A percentile compares a stretch with the other conserved stretches of the same genome.
phyloP scores from a whole-genome alignment of 92 coral and sea anemone species.

The Parazoanthus darwini region DNA sequence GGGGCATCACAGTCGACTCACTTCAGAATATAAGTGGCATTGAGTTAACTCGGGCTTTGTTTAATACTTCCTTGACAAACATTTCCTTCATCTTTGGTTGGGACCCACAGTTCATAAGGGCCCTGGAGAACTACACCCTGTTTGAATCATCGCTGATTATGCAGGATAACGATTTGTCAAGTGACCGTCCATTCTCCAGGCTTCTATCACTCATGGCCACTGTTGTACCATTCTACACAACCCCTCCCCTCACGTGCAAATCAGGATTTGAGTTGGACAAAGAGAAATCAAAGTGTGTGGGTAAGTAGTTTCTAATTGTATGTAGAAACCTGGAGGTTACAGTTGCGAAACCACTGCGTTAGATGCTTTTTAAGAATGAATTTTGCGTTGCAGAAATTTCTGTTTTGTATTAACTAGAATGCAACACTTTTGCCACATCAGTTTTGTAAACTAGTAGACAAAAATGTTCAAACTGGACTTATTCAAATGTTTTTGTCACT shows the following conservation, averaged over 20 bases:
- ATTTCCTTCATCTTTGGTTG: constrained; percentile 62
- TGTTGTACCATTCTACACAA: constrained; percentile 28
- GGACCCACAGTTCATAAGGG: constrained; percentile 42
- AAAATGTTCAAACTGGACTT: too few relatives aligned
- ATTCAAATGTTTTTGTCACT: too few relatives aligned
- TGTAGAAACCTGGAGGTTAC: background rate
- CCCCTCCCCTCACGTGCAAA: constrained; percentile 27
- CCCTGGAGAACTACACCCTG: constrained; percentile 58
- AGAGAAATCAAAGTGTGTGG: constrained; percentile 4
- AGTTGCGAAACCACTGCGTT: too few relatives aligned
- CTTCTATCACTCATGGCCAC: constrained; percentile 27
- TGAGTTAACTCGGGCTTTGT: constrained; percentile 36
- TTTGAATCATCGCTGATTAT: constrained; percentile 19
- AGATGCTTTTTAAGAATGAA: background rate
- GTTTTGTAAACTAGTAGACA: too few relatives aligned
- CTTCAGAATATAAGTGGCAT: constrained; percentile 50
- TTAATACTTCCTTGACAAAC: constrained; percentile 49
- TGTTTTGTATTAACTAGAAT: too few relatives aligned
- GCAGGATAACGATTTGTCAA: constrained; percentile 14
- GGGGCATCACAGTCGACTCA: constrained; percentile 39
- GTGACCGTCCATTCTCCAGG: constrained; percentile 8
- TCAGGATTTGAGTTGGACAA: constrained; percentile 16
- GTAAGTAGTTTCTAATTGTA: background rate
- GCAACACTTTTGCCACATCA: background rate
- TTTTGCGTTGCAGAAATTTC: background rate